Base-by-base conservation (phyloP, 2,797 vertebrate genomes). In the Danio albolineatus region DNA sequence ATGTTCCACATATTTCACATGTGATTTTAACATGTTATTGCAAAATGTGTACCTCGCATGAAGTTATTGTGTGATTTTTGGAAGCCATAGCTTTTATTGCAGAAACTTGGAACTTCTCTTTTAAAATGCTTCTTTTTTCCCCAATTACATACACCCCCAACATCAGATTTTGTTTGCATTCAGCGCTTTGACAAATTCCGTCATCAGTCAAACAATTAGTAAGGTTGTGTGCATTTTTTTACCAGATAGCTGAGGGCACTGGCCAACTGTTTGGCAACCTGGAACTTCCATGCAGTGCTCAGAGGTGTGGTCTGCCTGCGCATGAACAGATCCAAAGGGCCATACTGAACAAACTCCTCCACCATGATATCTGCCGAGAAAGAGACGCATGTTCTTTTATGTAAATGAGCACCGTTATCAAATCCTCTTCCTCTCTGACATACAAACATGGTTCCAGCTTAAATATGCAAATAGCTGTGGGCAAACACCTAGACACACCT, bases 171-270 rank as follows among this genome's bases (percentile, higher is more conserved):
- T 28, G 28, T 28, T 28, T 28, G 28, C 28, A 28, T 28, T 28
- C 1, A 28, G 28, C 1, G n/a, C n/a, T n/a, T n/a, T n/a, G n/a
- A n/a, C n/a, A n/a, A n/a, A n/a, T n/a, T n/a, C n/a, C n/a, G n/a
- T n/a, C n/a, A n/a, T n/a, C n/a, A n/a, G 36, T 7, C 17, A 7
- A 16, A 16, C 28, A 17, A n/a, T n/a, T n/a, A n/a, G n/a, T n/a
- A n/a, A 39, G 10, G 17, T 44, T 56, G 21, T 44, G 41, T 7
- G 14, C 41, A 43, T 21, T 61, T 66, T 67, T 76, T 85, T 89
- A 99, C 97, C 95, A 99, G 85, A 91, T 99, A 99, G 90, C 97
- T 99, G 59, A 99, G 94, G 7, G 98, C 97, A 7, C 97, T 95
- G 21, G 98, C 97, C 77, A 99, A 93, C 84, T 99, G 98, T 80